Base-by-base conservation (phyloP, 2,113 vertebrate genomes). In the Gobio gobio region DNA sequence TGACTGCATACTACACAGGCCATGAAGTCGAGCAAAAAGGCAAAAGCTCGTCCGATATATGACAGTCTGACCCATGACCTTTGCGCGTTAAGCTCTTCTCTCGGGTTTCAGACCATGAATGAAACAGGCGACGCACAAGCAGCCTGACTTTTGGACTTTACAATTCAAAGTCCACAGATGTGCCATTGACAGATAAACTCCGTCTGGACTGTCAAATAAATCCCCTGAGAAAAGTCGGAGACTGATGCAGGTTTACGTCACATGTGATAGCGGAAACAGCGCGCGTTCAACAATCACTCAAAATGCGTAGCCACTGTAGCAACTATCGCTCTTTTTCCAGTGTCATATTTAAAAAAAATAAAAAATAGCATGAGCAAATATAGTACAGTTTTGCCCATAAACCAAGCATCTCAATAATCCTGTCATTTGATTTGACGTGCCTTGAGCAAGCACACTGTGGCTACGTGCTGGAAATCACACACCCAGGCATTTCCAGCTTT, bases 1-100 rank as follows among this genome's bases (percentile, higher is more conserved):
- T 54, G 83, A 77, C 85, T 29, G 82, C 91, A 94, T 94, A 92
- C 93, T 90, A 82, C 74, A 87, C 82, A 88, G 91, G 90, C 90
- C 59, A 77, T 1, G 40, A 47, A 76, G 74, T 20, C 14, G 14
- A 47, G n/a, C 12, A 54, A 70, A 49, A 54, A 61, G 61, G 72
- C 26, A 36, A 0, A 47, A 63, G 85, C 83, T 88, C 5, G 26
- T 33, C 18, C 70, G 45, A 54, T 2, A 51, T 18, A 13, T 40
- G n/a, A 64, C 40, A 63, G 24, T 26, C 3, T 70, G 24, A 82
- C 43, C 80, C 47, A 10, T 70, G 63, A 70, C 43, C 47, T 70
- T 82, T 82, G 6, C 3, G 12, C 29, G 61, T 82, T 49, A 16
- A 80, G 24, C 20, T 20, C 49, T 40, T 78, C 51, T 51, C 22